Conservation (phyloP, 92 coral and sea anemone species). For the Zoanthus solanderi region DNA sequence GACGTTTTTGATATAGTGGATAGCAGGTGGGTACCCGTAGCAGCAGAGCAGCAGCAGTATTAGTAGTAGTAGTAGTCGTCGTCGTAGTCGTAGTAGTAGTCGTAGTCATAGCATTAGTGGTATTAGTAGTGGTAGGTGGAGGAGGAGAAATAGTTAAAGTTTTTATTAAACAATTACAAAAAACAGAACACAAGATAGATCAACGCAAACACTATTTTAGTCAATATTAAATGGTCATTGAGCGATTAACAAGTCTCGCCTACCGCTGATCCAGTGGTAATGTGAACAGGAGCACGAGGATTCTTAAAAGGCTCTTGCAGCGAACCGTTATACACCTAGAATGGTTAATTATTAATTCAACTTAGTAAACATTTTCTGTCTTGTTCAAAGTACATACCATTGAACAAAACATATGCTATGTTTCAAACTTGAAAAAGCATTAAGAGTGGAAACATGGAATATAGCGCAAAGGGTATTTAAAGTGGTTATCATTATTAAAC, state of each 20-base stretch:
- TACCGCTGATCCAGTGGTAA: slow-evolving; percentile 99
- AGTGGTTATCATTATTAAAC: too few relatives aligned
- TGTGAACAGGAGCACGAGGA: slow-evolving; percentile 96
- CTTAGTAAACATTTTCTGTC: too few relatives aligned
- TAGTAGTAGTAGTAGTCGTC: too few relatives aligned
- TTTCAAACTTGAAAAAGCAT: too few relatives aligned
- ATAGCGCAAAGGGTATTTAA: too few relatives aligned
- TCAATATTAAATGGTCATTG: not conserved
- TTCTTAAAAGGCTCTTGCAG: slow-evolving; percentile 85
- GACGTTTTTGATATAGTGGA: too few relatives aligned
- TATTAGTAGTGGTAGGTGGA: not conserved
- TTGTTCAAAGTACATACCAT: too few relatives aligned
- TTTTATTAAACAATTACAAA: not conserved
- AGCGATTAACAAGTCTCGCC: not conserved
- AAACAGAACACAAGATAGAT: not conserved
- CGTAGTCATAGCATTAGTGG: not conserved
- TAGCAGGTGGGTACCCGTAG: too few relatives aligned
- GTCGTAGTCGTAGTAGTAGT: too few relatives aligned
- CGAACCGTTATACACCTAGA: slow-evolving; percentile 85
- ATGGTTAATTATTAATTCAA: not conserved
- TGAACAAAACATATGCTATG: too few relatives aligned
- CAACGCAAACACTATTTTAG: not conserved
- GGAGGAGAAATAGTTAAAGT: not conserved
- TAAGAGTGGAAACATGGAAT: too few relatives aligned
- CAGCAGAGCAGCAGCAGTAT: not conserved